Base-by-base conservation (phyloP, 2,888 invertebrate species). In the Pammene fasciana region DNA sequence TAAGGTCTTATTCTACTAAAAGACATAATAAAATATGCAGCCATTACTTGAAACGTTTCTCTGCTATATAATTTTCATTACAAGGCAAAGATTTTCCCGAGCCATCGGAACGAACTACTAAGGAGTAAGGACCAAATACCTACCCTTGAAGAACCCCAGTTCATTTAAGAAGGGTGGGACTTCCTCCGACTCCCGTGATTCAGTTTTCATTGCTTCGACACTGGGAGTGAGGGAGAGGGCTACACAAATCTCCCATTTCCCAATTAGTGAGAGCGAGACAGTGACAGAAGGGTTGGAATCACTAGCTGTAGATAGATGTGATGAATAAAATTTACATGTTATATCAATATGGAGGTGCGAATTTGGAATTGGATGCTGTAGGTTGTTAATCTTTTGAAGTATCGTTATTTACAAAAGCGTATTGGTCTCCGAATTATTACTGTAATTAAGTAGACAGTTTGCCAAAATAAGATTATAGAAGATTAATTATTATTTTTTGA, bases 251-350 rank as follows among this genome's bases (percentile, higher is more conserved):
- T 59, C 45, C 68, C 57, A 46, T 70, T 70, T 55, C 55, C 54
- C 70, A 70, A 70, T 70, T 70, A 70, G 70, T 48, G 65, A 14
- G 65, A 70, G 38, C 54, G 65, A 60, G 70, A 70, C 48, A 41
- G 65, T 60, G 70, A 68, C 65, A 65, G 70, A 70, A 70, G 70
- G 70, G 70, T 70, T 70, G 59, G 68, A 59, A 41, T 59, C 26
- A 55, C 41, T 48, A 61, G 54, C 46, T 70, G 60, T 70, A 54
- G 70, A 65, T 70, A 65, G 65, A 70, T 14, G 60, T 65, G 60
- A 65, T 70, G 70, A 70, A 65, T 70, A 70, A 55, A 70, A 70
- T 70, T 70, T 70, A 70, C 70, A 70, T 70, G 65, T 60, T 70
- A 65, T 70, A 70, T 70, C 70, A 70, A 65, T 70, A 70, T 60